Base-by-base conservation (phyloP, 1,140 invertebrate species). In the Xylocopa sonorina region DNA sequence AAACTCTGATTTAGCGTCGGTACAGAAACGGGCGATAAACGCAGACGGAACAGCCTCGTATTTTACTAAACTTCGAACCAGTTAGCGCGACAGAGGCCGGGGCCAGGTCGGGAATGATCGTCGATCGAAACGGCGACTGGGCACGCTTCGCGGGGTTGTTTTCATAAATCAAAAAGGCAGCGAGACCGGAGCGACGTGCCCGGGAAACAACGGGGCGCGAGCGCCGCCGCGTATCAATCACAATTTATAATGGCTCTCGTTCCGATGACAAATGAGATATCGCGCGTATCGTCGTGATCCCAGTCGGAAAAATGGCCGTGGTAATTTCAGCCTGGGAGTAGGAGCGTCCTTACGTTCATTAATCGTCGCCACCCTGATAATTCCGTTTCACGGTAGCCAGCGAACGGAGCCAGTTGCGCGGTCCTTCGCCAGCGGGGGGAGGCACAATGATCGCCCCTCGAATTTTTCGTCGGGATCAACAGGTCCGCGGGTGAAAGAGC, bases 391-490 rank as follows among this genome's bases (percentile, higher is more conserved):
- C 34, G n/a, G 63, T 53, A 57, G 43, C 51, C 16, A n/a, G 12
- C 43, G 58, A 16, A 0, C 16, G 9, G n/a, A n/a, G n/a, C n/a
- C n/a, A n/a, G n/a, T n/a, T n/a, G n/a, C n/a, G n/a, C n/a, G n/a
- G n/a, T n/a, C n/a, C n/a, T n/a, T 34, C 16, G 29, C 10, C 24
- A 24, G 3, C 16, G 2, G 10, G 24, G 55, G n/a, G 27, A 27
- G n/a, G 29, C 27, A 58, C 62, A 64, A 80, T 46, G 69, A 72
- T 74, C 82, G 68, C 46, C 57, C 62, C 71, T 80, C 60, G 74
- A 84, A 85, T 85, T 85, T 85, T 84, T 85, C 83, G 79, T 68
- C 50, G 63, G 55, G 80, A 84, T 85, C 83, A 85, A 85, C 83
- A 85, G 83, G 83, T 85, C 80, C 78, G 50, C 57, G 67, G 43